Conservation (phyloP, 2,888 invertebrate genomes). For the Ochlodes sylvanus region DNA sequence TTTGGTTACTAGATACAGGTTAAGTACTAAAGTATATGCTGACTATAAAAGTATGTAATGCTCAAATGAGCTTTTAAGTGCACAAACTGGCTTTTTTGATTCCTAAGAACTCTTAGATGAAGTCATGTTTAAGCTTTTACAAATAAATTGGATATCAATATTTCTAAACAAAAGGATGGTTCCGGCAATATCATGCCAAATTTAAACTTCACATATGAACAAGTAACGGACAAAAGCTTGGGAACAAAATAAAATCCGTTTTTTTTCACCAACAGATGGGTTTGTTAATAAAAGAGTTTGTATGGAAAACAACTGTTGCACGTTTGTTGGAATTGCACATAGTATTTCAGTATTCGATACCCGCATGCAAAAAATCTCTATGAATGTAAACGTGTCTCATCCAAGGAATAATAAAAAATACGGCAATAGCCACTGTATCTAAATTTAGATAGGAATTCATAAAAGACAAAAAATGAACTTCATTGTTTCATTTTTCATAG, state of each 20-base stretch:
- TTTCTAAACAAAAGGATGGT: background rate
- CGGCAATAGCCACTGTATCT: no score
- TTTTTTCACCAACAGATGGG: conserved; percentile 24
- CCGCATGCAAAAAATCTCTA: conserved; percentile 12
- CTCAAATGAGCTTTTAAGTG: no score
- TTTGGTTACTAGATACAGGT: background rate
- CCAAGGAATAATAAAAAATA: no score
- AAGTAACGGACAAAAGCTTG: conserved; percentile 12
- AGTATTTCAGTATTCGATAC: conserved; percentile 14
- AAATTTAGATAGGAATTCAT: no score
- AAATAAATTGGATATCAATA: background rate
- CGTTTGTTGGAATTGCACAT: conserved; percentile 5
- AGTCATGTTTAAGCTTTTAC: background rate
- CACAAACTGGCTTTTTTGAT: no score
- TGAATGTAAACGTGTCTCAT: background rate
- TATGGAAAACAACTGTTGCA: conserved; percentile 35
- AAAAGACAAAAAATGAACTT: no score
- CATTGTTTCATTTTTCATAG: no score
- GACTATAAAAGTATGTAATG: no score
- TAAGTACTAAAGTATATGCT: no score
- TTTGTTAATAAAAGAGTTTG: conserved; percentile 37
- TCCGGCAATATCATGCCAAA: conserved; percentile 11
- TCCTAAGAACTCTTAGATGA: no score
- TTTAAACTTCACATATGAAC: conserved; percentile 9
- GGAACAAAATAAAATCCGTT: conserved; percentile 27